A percentile compares a stretch with the other conserved stretches of the same genome.
phyloP scores from a whole-genome alignment of 2,113 vertebrate genomes.

The Sylvia atricapilla region DNA sequence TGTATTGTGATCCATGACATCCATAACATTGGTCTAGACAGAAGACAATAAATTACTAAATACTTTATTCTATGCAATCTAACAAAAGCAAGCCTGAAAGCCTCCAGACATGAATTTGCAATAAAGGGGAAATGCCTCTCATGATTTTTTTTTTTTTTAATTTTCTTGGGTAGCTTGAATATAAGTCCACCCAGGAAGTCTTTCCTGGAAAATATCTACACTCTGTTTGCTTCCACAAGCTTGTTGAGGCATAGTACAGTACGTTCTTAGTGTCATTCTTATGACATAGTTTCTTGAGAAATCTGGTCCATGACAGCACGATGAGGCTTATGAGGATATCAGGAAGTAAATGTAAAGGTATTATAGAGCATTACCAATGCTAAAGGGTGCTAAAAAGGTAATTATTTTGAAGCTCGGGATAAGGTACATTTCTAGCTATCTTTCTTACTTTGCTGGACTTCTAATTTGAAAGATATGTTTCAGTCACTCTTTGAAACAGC shows the following conservation, averaged over 20 bases:
- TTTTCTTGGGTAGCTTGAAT: background rate
- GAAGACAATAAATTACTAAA: background rate
- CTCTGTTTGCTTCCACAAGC: background rate
- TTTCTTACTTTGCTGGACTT: slow-evolving; percentile 35
- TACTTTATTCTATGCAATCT: background rate
- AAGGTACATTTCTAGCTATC: background rate
- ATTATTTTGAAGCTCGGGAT: slow-evolving; percentile 14
- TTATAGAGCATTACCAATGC: slow-evolving; percentile 23
- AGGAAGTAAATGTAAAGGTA: background rate
- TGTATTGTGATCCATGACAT: background rate
- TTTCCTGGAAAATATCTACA: background rate
- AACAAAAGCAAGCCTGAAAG: background rate
- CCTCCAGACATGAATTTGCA: background rate
- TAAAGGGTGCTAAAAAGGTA: slow-evolving; percentile 37
- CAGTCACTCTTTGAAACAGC: slow-evolving; percentile 45
- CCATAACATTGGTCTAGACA: background rate
- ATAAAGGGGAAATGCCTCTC: background rate
- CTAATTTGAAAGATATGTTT: slow-evolving; percentile 59
- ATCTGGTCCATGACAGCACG: background rate
- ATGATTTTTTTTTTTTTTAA: accelerated
- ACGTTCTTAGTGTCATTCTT: background rate
- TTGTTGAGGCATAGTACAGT: background rate
- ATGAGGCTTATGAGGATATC: slow-evolving; percentile 14
- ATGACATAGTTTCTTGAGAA: background rate
- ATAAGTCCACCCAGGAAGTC: background rate